Evolutionary conservation across 2,797 vertebrate species (phyloP), one percentile per base, ranked within the genome.

Genomic region (Geotrypetes seraphini): DNA sequence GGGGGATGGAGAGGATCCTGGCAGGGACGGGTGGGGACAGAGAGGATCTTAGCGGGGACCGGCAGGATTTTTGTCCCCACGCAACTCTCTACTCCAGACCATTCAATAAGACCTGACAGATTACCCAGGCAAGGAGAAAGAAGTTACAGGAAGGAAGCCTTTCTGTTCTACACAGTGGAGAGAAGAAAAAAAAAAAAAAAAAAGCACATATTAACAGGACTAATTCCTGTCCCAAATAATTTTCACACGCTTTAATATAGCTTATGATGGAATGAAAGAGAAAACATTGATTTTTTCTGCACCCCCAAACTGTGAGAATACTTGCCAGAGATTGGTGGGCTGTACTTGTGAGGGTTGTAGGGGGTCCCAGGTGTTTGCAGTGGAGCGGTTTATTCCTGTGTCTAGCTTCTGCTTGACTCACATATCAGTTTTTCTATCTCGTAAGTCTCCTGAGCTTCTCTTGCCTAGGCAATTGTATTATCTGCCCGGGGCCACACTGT

Each of bases 401-500:
- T 44, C 27, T 54, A 25, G 24, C 31, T 24, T 39, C 17, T 9
- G 46, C 43, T 39, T 46, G 43, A 46, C 43, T 46, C 39, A 39
- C 39, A 19, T 39, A 46, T 46, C 43, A 33, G 16, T 16, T 46
- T 44, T 36, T 31, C 22, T 5, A n/a, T 12, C 13, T 39, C 36
- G 31, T 43, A 42, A 43, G 53, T 69, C 57, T 59, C 51, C 6
- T 1, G 33, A 60, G 51, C 43, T 69, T 7, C 33, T 33, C 21
- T 56, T 54, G 36, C 36, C 54, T 65, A 72, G 63, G 65, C 71
- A 69, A 67, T 76, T 73, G 71, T 66, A 72, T 78, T 66, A 53
- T 45, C 63, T 63, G 73, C 78, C 74, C 18, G 47, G 54, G 73
- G 81, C 78, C 64, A 61, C 44, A 53, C 70, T 74, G 75, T 79